A percentile compares a stretch with the other conserved stretches of the same genome.
These are phyloP conservation scores for Calliopsis andreniformis DNA, from an alignment of 1,140 invertebrate genomes.

Conservation along the genomic window DNA sequence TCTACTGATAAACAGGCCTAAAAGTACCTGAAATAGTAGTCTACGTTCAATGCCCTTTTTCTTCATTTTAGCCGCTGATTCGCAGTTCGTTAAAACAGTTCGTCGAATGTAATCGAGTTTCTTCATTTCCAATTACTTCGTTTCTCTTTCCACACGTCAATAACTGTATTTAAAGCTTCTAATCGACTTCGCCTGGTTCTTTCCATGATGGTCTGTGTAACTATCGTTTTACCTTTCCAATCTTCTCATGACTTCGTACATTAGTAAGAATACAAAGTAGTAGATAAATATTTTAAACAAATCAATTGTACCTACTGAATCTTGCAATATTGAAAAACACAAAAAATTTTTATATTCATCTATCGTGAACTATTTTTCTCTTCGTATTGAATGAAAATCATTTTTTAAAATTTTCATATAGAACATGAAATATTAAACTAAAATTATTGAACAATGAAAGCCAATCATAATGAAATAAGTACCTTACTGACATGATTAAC, in stretches of 20 bases:
- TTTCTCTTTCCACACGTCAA: neutral
- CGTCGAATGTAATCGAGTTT: slow-evolving; percentile 23
- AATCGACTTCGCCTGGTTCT: neutral
- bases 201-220: slow-evolving; percentile 1
- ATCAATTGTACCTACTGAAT: no score
- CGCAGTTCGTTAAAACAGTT: slow-evolving; percentile 25
- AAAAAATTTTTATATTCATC: no score
- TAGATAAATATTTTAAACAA: no score
- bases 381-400: no score
- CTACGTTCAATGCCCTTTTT: neutral
- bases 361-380: no score
- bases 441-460: no score
- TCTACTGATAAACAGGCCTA: neutral
- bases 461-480: no score
- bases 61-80: neutral
- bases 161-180: slow-evolving; percentile 8
- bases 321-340: no score
- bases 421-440: no score
- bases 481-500: no score
- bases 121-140: neutral
- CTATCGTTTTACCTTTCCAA: neutral
- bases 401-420: no score
- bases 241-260: neutral
- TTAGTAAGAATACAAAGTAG: neutral
- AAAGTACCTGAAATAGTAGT: neutral